phyloP scores from a whole-genome alignment of 2,113 vertebrate species.

The Astatoreochromis straeleni region DNA sequence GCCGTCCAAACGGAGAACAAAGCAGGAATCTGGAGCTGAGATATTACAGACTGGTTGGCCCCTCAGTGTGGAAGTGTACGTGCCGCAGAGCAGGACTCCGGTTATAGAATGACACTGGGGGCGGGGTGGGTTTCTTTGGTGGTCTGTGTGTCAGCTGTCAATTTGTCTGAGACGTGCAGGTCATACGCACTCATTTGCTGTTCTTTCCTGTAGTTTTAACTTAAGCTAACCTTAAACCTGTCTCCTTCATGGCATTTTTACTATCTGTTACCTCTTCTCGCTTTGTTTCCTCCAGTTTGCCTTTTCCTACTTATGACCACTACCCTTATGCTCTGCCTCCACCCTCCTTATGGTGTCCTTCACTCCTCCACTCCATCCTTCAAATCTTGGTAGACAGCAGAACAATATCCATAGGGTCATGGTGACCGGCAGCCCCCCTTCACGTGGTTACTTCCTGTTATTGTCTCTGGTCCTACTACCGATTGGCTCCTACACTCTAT shows the following conservation, averaged over 20 bases:
- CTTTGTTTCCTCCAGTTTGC: slow-evolving; percentile 25
- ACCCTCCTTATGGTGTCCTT: slow-evolving; percentile 11
- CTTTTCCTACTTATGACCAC: slow-evolving; percentile 21
- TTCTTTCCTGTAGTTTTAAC: neutral
- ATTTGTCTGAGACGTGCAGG: neutral
- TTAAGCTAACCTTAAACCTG: neutral
- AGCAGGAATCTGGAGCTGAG: slow-evolving; percentile 53
- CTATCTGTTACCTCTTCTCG: neutral
- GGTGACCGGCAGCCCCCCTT: slow-evolving; percentile 46
- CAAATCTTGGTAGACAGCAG: slow-evolving; percentile 47
- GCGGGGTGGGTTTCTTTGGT: slow-evolving; percentile 5
- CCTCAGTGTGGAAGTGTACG: slow-evolving; percentile 62
- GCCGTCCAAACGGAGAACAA: slow-evolving; percentile 50
- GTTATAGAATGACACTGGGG: slow-evolving; percentile 11
- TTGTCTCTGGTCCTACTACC: slow-evolving; percentile 52
- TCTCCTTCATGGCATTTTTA: neutral
- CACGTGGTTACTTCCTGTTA: slow-evolving; percentile 59
- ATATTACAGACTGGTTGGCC: slow-evolving; percentile 57
- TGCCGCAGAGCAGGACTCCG: slow-evolving; percentile 57
- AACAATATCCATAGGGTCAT: slow-evolving; percentile 66
- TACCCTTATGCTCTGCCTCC: neutral
- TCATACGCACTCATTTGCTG: neutral
- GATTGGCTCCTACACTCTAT: slow-evolving; percentile 46
- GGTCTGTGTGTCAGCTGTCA: slow-evolving; percentile 36
- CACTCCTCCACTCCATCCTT: slow-evolving; percentile 47